Percentiles rank a stretch among this genome's conserved stretches.
Evolutionary conservation across 2,113 vertebrate species (phyloP).

Genomic region (Coptodon bakossiorum): DNA sequence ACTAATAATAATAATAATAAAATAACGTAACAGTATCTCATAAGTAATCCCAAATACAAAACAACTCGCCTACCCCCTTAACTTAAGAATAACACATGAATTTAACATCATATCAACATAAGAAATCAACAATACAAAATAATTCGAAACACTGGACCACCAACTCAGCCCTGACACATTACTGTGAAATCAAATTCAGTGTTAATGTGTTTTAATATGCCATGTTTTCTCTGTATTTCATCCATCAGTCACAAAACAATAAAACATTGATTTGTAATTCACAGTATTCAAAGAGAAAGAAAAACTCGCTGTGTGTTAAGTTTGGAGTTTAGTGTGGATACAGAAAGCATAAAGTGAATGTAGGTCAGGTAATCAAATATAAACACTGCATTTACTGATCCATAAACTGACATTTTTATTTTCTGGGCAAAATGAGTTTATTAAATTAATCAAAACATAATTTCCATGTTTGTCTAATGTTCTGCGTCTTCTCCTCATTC

Average conservation of each 20-base stretch:
- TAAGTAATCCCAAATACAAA: background rate
- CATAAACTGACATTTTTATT: background rate
- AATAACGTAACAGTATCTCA: fast-evolving
- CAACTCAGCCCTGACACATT: background rate
- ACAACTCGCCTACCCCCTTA: background rate
- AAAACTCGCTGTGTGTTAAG: background rate
- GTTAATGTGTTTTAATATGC: background rate
- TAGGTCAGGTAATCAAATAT: background rate
- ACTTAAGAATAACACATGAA: background rate
- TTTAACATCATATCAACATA: background rate
- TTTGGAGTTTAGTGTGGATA: background rate
- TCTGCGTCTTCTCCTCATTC: background rate
- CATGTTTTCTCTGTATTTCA: background rate
- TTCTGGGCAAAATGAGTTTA: fast-evolving
- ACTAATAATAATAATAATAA: background rate
- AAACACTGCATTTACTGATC: background rate
- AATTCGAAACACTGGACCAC: background rate
- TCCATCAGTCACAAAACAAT: background rate
- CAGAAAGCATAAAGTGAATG: background rate
- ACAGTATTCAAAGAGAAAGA: background rate
- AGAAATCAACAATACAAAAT: background rate
- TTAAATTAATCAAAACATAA: background rate
- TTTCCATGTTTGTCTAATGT: background rate
- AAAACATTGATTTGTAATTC: background rate
- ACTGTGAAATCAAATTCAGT: background rate